These are phyloP conservation scores for Callosobruchus maculatus DNA, from an alignment of 2,888 invertebrate species.

Conservation along the genomic window DNA sequence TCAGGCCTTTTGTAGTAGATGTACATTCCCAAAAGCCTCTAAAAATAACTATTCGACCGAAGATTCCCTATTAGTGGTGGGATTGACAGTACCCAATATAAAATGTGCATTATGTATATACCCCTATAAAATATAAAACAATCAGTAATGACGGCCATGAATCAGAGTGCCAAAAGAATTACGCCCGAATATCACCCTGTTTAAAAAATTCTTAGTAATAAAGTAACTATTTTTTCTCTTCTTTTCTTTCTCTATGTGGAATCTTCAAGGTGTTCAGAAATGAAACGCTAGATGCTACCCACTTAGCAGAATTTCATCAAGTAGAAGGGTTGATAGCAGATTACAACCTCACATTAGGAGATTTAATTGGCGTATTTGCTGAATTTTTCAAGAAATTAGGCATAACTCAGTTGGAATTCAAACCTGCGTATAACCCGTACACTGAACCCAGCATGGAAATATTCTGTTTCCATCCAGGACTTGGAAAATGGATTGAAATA, in stretches of 20 bases:
- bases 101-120: no score
- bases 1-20: no score
- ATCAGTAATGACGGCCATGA: no score
- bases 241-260: no score
- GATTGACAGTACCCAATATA: no score
- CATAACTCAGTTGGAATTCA: slow-evolving; percentile 84
- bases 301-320: slow-evolving; percentile 98
- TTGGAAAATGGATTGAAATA: slow-evolving; percentile 80
- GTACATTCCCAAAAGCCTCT: no score
- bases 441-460: slow-evolving; percentile 99
- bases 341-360: slow-evolving; percentile 82
- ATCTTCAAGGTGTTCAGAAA: slow-evolving; percentile 69
- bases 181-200: background rate
- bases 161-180: slow-evolving; percentile 49
- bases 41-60: no score
- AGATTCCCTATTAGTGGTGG: no score
- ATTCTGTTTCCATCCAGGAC: slow-evolving; percentile 90
- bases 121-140: no score
- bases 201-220: no score
- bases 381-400: slow-evolving; percentile 89
- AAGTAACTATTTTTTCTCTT: no score
- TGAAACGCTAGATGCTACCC: slow-evolving; percentile 97
- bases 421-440: slow-evolving; percentile 98
- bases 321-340: slow-evolving; percentile 96
- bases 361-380: slow-evolving; percentile 84